phyloP scores from a whole-genome alignment of 2,113 vertebrate species.

The Hepsetus odoe region DNA sequence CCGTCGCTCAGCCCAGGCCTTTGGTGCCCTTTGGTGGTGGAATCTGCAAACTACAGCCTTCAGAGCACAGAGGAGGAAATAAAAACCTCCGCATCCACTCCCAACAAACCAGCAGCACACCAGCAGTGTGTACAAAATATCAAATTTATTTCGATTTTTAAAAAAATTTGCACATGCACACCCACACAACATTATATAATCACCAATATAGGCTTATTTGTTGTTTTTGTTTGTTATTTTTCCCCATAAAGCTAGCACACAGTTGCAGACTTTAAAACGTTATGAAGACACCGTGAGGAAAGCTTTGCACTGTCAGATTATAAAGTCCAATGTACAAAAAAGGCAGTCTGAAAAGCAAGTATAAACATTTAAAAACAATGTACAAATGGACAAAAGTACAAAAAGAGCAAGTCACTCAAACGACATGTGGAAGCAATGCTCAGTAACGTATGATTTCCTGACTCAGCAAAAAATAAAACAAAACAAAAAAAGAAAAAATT shows the following conservation, averaged over 20 bases:
- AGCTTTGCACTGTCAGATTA: conserved; percentile 86
- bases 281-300: conserved; percentile 93
- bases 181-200: conserved; percentile 87
- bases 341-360: conserved; percentile 99
- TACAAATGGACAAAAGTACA: conserved; percentile 98
- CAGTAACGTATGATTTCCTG: conserved; percentile 60
- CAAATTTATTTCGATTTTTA: conserved; percentile 90
- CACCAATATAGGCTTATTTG: conserved; percentile 84
- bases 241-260: conserved; percentile 86
- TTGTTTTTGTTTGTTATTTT: conserved; percentile 69
- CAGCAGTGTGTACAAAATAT: conserved; percentile 86
- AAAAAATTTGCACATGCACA: conserved; percentile 95
- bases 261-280: conserved; percentile 83
- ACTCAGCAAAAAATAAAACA: conserved; percentile 38
- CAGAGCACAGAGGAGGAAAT: no score
- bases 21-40: not conserved
- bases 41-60: not conserved
- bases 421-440: conserved; percentile 73
- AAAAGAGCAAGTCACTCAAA: conserved; percentile 87
- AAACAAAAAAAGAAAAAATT: conserved; percentile 32
- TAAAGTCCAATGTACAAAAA: conserved; percentile 94
- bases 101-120: not conserved
- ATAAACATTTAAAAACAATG: conserved; percentile 99
- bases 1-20: no score
- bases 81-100: not conserved